A percentile compares a stretch with the other conserved stretches of the same genome.
Conservation (phyloP, 2,797 vertebrate species). For the Gymnoscopelus braueri region DNA sequence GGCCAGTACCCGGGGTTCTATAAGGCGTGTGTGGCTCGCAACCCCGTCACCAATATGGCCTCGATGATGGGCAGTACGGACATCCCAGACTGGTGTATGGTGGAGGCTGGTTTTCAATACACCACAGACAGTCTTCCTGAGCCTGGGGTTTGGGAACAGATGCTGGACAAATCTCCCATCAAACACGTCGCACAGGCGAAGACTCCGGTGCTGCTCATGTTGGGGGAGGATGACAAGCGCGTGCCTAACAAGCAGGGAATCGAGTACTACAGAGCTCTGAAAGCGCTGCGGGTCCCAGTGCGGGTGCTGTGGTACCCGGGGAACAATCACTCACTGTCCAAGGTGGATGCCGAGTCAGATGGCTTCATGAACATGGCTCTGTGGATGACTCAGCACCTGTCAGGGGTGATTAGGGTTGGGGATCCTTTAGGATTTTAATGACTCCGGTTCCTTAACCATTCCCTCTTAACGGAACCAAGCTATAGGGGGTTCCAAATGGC, state of each 20-base stretch:
- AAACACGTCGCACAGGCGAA: slow-evolving; percentile 85
- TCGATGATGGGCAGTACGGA: slow-evolving; percentile 92
- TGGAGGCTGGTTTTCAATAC: slow-evolving; percentile 86
- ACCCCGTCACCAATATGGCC: slow-evolving; percentile 92
- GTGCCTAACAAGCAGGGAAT: slow-evolving; percentile 93
- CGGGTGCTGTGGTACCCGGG: slow-evolving; percentile 92
- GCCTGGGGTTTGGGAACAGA: slow-evolving; percentile 82
- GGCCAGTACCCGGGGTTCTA: slow-evolving; percentile 93
- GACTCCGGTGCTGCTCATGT: slow-evolving; percentile 88
- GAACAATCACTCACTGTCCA: slow-evolving; percentile 90
- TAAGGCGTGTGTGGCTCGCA: slow-evolving; percentile 88
- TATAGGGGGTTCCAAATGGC: no score
- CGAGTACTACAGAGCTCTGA: slow-evolving; percentile 92
- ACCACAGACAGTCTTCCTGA: slow-evolving; percentile 77
- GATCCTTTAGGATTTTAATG: no score
- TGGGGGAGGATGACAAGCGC: slow-evolving; percentile 93
- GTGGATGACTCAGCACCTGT: slow-evolving; percentile 89
- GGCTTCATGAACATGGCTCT: slow-evolving; percentile 91
- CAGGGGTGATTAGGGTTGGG: slow-evolving; percentile 50
- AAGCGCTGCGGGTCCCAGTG: slow-evolving; percentile 84
- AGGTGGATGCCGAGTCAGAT: slow-evolving; percentile 93
- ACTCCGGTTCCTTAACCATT: no score
- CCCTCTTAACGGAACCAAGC: no score
- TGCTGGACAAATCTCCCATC: slow-evolving; percentile 93
- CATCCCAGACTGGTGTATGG: slow-evolving; percentile 96